These are phyloP conservation scores for Melanotaenia pygmaea DNA, from an alignment of 2,797 vertebrate genomes.

Conservation along the genomic window DNA sequence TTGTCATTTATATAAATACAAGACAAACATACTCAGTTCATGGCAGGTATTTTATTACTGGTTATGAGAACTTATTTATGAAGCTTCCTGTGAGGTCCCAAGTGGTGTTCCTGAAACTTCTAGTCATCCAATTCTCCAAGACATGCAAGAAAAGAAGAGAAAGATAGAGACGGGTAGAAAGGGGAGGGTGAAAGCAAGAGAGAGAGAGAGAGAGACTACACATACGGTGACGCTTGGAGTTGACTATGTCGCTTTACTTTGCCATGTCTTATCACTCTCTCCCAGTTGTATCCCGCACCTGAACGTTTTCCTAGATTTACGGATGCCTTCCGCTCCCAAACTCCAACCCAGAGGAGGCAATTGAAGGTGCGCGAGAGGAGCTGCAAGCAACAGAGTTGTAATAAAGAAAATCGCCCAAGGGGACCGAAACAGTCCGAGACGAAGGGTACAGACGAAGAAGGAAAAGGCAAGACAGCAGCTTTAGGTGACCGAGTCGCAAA, in stretches of 20 bases:
- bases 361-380: slow-evolving; percentile 39
- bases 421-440: slow-evolving; percentile 14
- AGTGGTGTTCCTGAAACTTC: slow-evolving; percentile 38
- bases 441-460: slow-evolving; percentile 5
- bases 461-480: slow-evolving; percentile 41
- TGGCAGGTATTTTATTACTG: neutral
- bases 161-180: slow-evolving; percentile 10
- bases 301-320: slow-evolving; percentile 11
- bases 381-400: slow-evolving; percentile 48
- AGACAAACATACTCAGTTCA: neutral
- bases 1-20: neutral
- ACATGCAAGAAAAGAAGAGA: neutral
- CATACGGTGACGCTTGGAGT: slow-evolving; percentile 36
- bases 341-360: slow-evolving; percentile 33
- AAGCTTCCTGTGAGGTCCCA: slow-evolving; percentile 10
- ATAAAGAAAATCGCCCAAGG: slow-evolving; percentile 46
- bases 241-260: slow-evolving; percentile 41
- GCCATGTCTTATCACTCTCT: slow-evolving; percentile 39
- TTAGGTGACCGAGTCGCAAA: slow-evolving; percentile 67
- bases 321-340: slow-evolving; percentile 10
- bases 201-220: slow-evolving; percentile 11
- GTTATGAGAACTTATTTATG: neutral
- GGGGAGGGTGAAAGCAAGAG: slow-evolving; percentile 23
- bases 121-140: slow-evolving; percentile 24
- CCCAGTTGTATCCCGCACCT: slow-evolving; percentile 39